Percentiles rank a stretch among this genome's conserved stretches.
phyloP scores from a whole-genome alignment of 2,797 vertebrate species.

The Mormyrops boulengeri region DNA sequence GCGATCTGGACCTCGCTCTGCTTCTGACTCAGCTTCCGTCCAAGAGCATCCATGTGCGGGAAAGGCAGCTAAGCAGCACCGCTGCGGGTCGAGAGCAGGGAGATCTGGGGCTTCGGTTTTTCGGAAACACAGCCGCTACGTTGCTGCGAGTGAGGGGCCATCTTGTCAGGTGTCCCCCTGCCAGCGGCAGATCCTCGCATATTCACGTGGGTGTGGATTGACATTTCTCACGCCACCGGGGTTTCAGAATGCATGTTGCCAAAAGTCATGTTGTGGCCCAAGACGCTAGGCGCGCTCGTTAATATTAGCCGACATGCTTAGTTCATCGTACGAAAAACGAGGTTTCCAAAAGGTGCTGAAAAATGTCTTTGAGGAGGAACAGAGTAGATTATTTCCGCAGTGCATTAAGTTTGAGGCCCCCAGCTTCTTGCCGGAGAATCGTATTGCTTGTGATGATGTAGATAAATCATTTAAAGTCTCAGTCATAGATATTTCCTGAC shows the following conservation, averaged over 20 bases:
- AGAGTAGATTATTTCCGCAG: neutral
- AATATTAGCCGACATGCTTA: neutral
- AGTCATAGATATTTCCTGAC: slow-evolving; percentile 23
- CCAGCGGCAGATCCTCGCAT: neutral
- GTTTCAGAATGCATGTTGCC: neutral
- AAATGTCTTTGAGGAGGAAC: slow-evolving; percentile 12
- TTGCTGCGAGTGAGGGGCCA: neutral
- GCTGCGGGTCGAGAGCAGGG: neutral
- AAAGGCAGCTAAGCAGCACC: neutral
- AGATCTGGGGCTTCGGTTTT: neutral
- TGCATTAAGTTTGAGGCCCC: slow-evolving; percentile 10
- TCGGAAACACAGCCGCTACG: neutral
- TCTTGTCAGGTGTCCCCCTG: neutral
- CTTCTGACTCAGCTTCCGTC: neutral
- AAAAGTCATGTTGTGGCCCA: neutral
- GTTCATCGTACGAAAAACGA: neutral
- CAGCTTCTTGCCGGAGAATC: slow-evolving; percentile 9
- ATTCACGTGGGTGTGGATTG: neutral
- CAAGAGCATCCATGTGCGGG: neutral
- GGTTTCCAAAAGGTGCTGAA: slow-evolving; percentile 2
- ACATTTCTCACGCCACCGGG: neutral
- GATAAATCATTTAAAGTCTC: slow-evolving; percentile 32
- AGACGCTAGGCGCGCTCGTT: neutral
- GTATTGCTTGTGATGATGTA: slow-evolving; percentile 25
- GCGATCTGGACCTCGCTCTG: neutral